These are phyloP conservation scores for Globodera ellingtonae DNA, from an alignment of 1,140 invertebrate species.

Conservation along the genomic window DNA sequence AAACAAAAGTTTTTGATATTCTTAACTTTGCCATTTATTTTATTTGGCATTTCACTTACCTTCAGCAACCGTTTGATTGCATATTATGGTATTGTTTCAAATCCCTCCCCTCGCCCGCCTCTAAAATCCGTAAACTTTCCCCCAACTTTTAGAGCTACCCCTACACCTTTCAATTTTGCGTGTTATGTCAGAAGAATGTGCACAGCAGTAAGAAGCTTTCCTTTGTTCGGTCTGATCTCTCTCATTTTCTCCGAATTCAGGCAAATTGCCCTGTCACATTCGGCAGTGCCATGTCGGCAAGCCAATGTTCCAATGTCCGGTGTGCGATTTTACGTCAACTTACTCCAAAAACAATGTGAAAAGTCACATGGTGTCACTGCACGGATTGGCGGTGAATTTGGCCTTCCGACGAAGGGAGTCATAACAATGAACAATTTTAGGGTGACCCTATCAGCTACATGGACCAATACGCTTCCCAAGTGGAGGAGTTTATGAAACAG, in stretches of 20 bases:
- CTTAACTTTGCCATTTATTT: too few relatives aligned
- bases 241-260: slow-evolving; percentile 13
- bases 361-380: slow-evolving; percentile 56
- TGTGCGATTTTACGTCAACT: slow-evolving; percentile 56
- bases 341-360: slow-evolving; percentile 58
- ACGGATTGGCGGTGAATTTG: slow-evolving; percentile 42
- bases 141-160: slow-evolving; percentile 51
- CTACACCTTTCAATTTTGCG: slow-evolving; percentile 55
- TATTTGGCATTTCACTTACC: too few relatives aligned
- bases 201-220: slow-evolving; percentile 38
- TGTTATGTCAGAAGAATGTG: slow-evolving; percentile 58
- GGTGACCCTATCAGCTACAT: slow-evolving; percentile 54
- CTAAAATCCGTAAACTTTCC: neutral
- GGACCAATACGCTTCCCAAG: slow-evolving; percentile 55
- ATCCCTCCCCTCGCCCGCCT: neutral
- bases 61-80: neutral
- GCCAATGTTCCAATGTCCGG: slow-evolving; percentile 54
- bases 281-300: slow-evolving; percentile 55
- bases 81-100: neutral
- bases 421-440: slow-evolving; percentile 17
- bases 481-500: slow-evolving; percentile 56
- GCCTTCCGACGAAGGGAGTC: neutral
- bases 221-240: neutral
- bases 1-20: neutral
- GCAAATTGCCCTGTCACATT: slow-evolving; percentile 53